Percentiles rank a stretch among this genome's conserved stretches.
These are phyloP conservation scores for Falcunculus frontatus DNA, from an alignment of 2,113 vertebrate species.

Conservation along the genomic window DNA sequence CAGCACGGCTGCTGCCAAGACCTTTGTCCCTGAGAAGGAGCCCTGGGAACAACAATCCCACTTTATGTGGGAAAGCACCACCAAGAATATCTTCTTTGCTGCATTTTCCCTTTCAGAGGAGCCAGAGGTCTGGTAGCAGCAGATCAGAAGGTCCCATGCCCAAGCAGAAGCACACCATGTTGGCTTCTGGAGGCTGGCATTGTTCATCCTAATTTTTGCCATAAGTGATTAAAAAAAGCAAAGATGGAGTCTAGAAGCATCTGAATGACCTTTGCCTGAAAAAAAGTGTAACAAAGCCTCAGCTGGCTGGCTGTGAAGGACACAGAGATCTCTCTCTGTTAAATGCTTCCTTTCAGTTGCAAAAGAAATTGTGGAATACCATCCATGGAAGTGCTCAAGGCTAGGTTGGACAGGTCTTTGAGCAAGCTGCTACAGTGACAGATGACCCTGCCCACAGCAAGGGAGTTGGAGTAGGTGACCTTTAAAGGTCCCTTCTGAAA, in stretches of 20 bases:
- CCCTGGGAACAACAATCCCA: neutral
- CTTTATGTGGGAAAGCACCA: fast-evolving
- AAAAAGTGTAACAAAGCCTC: neutral
- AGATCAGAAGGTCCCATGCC: neutral
- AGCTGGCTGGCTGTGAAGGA: neutral
- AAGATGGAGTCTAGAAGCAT: neutral
- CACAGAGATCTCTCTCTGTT: neutral
- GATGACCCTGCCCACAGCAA: neutral
- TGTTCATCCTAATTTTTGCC: neutral
- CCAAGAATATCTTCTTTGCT: neutral
- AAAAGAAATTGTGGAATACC: neutral
- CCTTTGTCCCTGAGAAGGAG: neutral
- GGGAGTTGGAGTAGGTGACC: neutral
- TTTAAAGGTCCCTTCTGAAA: neutral
- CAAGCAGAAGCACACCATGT: fast-evolving
- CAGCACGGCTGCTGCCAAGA: neutral
- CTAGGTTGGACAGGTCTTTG: neutral
- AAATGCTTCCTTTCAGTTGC: neutral
- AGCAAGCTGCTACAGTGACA: neutral
- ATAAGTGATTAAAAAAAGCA: neutral
- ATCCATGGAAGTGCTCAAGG: neutral
- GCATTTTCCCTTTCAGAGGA: neutral
- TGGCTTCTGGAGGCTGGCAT: neutral
- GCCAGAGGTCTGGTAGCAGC: neutral
- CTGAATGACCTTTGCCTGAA: neutral